A percentile compares a stretch with the other conserved stretches of the same genome.
These are phyloP conservation scores for Macquaria ambigua DNA, from an alignment of 2,113 vertebrate genomes.

Conservation along the genomic window DNA sequence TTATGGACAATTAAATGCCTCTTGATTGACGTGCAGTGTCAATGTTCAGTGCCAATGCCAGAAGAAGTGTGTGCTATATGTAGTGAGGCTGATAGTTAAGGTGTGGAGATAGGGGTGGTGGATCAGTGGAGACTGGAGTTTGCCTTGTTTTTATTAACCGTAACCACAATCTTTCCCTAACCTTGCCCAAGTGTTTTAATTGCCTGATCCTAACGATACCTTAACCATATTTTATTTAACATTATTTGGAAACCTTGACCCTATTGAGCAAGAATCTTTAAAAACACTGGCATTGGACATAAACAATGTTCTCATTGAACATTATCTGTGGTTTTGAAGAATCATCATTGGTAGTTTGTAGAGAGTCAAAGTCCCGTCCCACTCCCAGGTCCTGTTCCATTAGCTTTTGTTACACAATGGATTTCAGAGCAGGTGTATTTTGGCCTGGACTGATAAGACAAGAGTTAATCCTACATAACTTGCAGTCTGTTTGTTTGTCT, in stretches of 20 bases:
- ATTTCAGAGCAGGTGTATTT: background rate
- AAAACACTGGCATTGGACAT: no score
- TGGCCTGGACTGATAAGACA: background rate
- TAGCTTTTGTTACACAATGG: background rate
- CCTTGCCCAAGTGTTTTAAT: no score
- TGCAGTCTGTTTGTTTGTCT: conserved; percentile 12
- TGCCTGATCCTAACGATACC: background rate
- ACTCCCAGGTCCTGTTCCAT: background rate
- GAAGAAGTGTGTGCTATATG: no score
- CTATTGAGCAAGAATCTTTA: no score
- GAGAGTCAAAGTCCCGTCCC: background rate
- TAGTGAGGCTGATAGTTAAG: background rate
- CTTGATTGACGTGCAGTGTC: background rate
- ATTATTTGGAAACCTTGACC: background rate
- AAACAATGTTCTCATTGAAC: no score
- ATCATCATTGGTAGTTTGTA: background rate
- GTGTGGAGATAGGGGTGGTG: background rate
- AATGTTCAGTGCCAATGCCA: background rate
- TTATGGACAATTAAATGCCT: background rate
- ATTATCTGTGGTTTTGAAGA: background rate
- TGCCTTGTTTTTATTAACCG: background rate
- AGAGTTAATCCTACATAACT: background rate
- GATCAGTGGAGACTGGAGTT: background rate
- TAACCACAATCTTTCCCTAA: background rate
- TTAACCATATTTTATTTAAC: background rate